phyloP scores from a whole-genome alignment of 2,797 vertebrate species.

The Synaphobranchus kaupii region DNA sequence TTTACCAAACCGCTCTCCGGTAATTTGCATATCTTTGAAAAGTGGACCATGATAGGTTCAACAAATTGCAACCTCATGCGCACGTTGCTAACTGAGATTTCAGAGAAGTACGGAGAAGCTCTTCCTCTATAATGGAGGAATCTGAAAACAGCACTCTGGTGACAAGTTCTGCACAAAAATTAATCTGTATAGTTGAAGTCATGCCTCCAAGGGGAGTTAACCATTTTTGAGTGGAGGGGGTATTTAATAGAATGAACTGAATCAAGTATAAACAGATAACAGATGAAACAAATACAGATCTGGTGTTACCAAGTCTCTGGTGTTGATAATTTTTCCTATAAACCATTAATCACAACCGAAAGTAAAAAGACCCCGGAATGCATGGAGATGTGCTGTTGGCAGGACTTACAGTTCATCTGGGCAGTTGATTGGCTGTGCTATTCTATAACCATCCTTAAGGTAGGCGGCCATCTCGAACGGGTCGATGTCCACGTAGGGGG shows the following conservation, averaged over 20 bases:
- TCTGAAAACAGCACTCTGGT: no score
- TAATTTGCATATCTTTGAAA: no score
- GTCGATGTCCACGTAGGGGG: constrained; percentile 96
- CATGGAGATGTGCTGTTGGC: neutral
- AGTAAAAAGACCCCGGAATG: neutral
- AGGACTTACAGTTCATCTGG: constrained; percentile 93
- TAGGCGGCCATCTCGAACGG: constrained; percentile 99
- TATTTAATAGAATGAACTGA: neutral
- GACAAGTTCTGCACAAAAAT: no score
- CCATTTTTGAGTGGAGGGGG: no score
- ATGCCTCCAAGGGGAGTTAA: no score
- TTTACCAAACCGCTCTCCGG: no score
- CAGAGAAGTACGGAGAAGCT: no score
- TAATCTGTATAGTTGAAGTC: no score
- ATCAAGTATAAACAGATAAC: neutral
- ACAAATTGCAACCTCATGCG: no score
- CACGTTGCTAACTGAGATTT: no score
- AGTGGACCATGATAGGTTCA: no score
- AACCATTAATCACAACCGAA: neutral
- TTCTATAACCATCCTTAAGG: constrained; percentile 97
- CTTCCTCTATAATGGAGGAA: no score
- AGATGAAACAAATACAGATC: neutral
- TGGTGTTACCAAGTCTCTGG: neutral
- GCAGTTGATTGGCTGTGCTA: constrained; percentile 99
- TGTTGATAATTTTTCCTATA: neutral